Conservation (phyloP, 2,797 vertebrate genomes). For the Selene dorsalis region DNA sequence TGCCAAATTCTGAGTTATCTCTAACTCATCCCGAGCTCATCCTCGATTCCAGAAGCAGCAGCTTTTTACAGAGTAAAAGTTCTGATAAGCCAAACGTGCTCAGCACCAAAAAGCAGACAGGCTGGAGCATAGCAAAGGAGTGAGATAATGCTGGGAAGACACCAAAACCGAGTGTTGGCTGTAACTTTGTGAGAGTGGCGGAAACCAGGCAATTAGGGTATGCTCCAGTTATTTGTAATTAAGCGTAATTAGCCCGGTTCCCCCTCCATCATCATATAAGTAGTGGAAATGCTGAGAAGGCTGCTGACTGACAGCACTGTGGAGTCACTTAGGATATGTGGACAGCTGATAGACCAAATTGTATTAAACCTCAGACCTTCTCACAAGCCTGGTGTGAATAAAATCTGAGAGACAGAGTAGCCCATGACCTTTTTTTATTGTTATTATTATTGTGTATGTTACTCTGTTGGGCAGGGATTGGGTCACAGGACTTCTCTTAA, state of each 20-base stretch:
- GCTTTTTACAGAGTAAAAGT: not conserved
- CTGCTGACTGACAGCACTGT: not conserved
- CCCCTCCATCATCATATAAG: not conserved
- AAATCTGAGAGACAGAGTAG: too few relatives aligned
- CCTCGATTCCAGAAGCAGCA: not conserved
- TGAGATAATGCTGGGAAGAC: not conserved
- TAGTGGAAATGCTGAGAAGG: not conserved
- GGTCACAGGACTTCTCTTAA: too few relatives aligned
- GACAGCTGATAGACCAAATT: not conserved
- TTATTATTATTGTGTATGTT: too few relatives aligned
- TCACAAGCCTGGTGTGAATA: too few relatives aligned
- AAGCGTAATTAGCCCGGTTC: too few relatives aligned
- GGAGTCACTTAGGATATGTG: not conserved
- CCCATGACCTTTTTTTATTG: too few relatives aligned
- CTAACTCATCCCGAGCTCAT: not conserved
- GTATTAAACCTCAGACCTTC: too few relatives aligned
- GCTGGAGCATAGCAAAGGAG: not conserved
- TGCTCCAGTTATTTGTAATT: too few relatives aligned
- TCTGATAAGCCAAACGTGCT: not conserved
- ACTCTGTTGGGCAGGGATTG: too few relatives aligned
- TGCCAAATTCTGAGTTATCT: not conserved
- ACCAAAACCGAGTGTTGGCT: not conserved
- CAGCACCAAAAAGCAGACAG: too few relatives aligned
- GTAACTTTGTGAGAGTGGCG: too few relatives aligned
- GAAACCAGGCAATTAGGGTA: too few relatives aligned